Evolutionary conservation across 92 coral and sea anemone species (phyloP), one percentile per base, ranked within the genome.

Genomic region (Phenganax marumi): DNA sequence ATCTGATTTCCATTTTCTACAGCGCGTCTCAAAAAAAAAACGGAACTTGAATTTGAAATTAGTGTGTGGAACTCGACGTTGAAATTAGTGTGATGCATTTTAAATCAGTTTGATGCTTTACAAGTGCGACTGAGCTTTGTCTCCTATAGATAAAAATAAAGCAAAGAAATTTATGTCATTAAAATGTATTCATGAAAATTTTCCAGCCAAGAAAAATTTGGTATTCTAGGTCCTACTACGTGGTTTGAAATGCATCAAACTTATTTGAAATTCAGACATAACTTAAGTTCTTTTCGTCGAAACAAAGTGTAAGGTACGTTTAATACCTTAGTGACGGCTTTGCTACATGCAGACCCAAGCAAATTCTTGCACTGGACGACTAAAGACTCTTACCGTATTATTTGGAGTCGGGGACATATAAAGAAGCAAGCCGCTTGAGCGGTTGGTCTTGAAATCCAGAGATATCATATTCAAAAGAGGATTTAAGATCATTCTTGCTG

Each of bases 401-500:
- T 68, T 81, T 10, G 80, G 24, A 10, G 78, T 85, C 47, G 91
- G 95, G 0, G 97, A 86, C 85, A 91, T 47, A 78, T 90, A 93
- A 19, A 95, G 85, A 1, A 95, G 91, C 13, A 93, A 85, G 18
- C 98, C 98, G 57, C 80, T 84, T 14, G 76, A 89, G 0, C 88
- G 88, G 39, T 90, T 87, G 8, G 98, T 89, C 52, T 73, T 90
- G 93, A 95, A 90, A 85, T 95, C 98, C 87, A 95, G 51, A 10
- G 90, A 81, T 47, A 95, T 86, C 68, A 85, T 97, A 63, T 86
- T 92, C 84, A 87, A 90, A 25, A 76, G 72, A 13, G 91, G 86
- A 72, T 86, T 86, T 73, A 83, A 85, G 21, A 87, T 87, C 77
- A 85, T 77, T 25, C 95, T 90, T 6, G 86, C 62, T 76, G 92